Base-by-base conservation (phyloP, 2,888 invertebrate species). In the Drosophila prostipennis region DNA sequence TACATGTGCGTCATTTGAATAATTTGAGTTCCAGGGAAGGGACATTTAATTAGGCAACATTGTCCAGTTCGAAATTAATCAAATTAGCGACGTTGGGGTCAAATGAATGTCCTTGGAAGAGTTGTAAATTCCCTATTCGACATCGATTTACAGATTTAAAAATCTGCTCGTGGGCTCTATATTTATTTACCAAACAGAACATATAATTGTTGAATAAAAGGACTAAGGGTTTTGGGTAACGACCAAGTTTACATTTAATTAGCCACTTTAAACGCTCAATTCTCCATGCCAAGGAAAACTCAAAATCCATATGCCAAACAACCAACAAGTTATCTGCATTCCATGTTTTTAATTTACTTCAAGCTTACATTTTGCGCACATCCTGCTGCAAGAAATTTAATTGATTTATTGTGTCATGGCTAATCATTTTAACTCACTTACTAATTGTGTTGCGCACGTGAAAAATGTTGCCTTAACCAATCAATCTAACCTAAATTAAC, bases 1-100 rank as follows among this genome's bases (percentile, higher is more conserved):
- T 40, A 46, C 63, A 71, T 64, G 56, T 72, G 34, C 39, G 65
- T 37, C 54, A 72, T 72, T 72, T 72, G 54, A 65, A 72, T 72
- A 72, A 72, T 58, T 54, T 32, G 29, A 8, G 32, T 16, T 45
- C 7, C 42, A 36, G 34, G 49, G 8, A 39, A 32, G 37, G 26
- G 61, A 16, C 42, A 59, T 70, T 56, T 69, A 68, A 59, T 55
- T 71, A 56, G 34, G 40, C 19, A 11, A 46, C 32, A 29, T 53
- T 54, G 45, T 55, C 6, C 40, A 52, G 29, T 32, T 29, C 6
- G 34, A 39, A 34, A 16, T 42, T 19, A 48, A 71, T 53, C 46
- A 36, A 71, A 71, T 67, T 34, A 36, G 11, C 36, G 26, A 13
- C 23, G 14, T 5, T 7, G 6, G 23, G 10, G 11, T 19, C 40